Percentiles rank a stretch among this genome's conserved stretches.
Conservation (phyloP, 1,140 invertebrate species). For the Epicauta chinensis region DNA sequence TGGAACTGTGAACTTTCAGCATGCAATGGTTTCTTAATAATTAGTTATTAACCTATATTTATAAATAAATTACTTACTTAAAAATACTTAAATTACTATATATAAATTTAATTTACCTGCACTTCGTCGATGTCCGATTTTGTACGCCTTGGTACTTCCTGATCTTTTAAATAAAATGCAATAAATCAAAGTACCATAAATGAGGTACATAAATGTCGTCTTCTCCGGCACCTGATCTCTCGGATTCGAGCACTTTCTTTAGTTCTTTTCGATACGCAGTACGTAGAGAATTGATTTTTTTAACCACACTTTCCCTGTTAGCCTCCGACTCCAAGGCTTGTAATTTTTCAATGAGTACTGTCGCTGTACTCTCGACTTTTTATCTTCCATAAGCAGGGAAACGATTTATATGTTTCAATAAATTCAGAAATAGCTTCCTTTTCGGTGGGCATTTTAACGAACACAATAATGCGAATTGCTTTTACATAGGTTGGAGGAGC, state of each 20-base stretch:
- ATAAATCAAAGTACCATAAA: constrained; percentile 36
- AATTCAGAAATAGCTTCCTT: too few species aligned
- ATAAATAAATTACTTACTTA: too few species aligned
- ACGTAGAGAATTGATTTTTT: constrained; percentile 38
- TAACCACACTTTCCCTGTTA: constrained; percentile 32
- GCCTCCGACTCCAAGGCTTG: constrained; percentile 30
- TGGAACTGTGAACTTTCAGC: too few species aligned
- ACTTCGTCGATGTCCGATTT: not conserved
- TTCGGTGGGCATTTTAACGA: too few species aligned
- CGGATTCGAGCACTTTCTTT: constrained; percentile 34
- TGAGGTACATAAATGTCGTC: constrained; percentile 34
- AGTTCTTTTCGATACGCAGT: constrained; percentile 35
- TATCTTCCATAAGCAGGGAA: too few species aligned
- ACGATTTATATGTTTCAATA: too few species aligned
- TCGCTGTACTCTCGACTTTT: constrained; percentile 5
- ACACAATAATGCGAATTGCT: too few species aligned
- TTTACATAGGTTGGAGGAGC: too few species aligned
- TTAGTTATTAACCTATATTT: too few species aligned
- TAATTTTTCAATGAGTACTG: constrained; percentile 30
- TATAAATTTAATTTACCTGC: too few species aligned
- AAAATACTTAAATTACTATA: too few species aligned
- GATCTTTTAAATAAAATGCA: constrained; percentile 28
- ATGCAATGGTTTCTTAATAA: too few species aligned
- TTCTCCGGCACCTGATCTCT: constrained; percentile 20
- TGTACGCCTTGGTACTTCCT: constrained; percentile 18